Evolutionary conservation across 2,888 invertebrate species (phyloP).

Genomic region (Metacarcinus magister): DNA sequence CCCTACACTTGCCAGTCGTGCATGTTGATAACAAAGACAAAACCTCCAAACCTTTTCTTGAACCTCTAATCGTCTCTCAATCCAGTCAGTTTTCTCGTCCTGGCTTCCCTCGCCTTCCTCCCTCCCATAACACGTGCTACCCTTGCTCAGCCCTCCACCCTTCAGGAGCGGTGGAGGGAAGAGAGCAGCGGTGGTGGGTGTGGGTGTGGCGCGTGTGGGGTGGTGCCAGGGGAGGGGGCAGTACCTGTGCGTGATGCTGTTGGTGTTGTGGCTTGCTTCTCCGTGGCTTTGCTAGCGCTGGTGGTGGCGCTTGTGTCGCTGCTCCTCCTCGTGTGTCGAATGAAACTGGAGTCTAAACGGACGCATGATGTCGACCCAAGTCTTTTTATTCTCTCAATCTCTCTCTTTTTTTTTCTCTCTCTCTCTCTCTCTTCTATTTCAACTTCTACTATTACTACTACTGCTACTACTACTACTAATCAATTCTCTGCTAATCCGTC

Average conservation of each 20-base stretch:
- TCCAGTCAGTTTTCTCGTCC: not conserved
- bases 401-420: no score
- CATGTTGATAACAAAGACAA: constrained; percentile 16
- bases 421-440: not conserved
- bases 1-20: not conserved
- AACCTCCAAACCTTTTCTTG: not conserved
- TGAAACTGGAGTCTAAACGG: not conserved
- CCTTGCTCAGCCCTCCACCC: not conserved
- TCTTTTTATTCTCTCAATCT: not conserved
- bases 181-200: not conserved
- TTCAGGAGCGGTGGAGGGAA: not conserved
- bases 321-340: not conserved
- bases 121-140: not conserved
- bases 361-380: not conserved
- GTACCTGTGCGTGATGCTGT: not conserved
- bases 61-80: not conserved
- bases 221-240: not conserved
- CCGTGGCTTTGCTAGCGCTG: not conserved
- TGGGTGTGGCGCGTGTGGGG: not conserved
- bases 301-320: not conserved
- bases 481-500: not conserved
- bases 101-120: not conserved
- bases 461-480: not conserved
- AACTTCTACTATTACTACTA: not conserved
- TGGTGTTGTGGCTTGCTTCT: not conserved